A percentile compares a stretch with the other conserved stretches of the same genome.
Conservation (phyloP, 1,140 invertebrate species). For the Aphelenchoides besseyi region DNA sequence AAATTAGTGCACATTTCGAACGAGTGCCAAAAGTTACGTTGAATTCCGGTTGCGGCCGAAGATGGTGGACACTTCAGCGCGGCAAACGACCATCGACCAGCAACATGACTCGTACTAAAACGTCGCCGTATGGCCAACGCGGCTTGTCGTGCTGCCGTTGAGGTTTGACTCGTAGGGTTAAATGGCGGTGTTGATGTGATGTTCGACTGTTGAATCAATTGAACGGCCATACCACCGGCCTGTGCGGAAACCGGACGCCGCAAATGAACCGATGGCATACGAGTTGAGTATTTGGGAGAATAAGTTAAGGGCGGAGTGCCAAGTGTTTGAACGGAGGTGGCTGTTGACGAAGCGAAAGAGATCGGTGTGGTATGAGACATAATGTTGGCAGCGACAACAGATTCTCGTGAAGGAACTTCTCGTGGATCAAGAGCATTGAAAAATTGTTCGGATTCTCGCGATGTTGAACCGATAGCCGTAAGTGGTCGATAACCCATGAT, state of each 20-base stretch:
- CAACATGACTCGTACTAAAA: not conserved
- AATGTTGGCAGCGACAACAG: not conserved
- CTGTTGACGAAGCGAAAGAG: not conserved
- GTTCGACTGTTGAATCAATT: not conserved
- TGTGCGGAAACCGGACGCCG: not conserved
- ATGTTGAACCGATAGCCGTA: too few species aligned
- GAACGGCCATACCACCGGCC: not conserved
- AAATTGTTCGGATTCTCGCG: not conserved
- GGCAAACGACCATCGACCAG: not conserved
- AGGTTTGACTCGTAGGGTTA: too few species aligned
- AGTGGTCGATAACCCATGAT: too few species aligned
- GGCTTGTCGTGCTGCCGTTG: not conserved
- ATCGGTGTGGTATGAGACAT: not conserved
- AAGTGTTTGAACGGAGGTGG: not conserved
- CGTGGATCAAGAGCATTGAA: not conserved
- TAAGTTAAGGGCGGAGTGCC: not conserved
- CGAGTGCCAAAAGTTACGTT: conserved; percentile 6
- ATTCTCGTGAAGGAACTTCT: not conserved
- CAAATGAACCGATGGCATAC: not conserved
- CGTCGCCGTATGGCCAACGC: not conserved
- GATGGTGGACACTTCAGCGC: not conserved
- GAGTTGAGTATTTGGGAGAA: not conserved
- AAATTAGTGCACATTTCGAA: conserved; percentile 22
- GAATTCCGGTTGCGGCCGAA: not conserved
- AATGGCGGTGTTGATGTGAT: too few species aligned